Evolutionary conservation across 2,888 invertebrate species (phyloP), one percentile per base, ranked within the genome.

Genomic region (Neoascia interrupta): DNA sequence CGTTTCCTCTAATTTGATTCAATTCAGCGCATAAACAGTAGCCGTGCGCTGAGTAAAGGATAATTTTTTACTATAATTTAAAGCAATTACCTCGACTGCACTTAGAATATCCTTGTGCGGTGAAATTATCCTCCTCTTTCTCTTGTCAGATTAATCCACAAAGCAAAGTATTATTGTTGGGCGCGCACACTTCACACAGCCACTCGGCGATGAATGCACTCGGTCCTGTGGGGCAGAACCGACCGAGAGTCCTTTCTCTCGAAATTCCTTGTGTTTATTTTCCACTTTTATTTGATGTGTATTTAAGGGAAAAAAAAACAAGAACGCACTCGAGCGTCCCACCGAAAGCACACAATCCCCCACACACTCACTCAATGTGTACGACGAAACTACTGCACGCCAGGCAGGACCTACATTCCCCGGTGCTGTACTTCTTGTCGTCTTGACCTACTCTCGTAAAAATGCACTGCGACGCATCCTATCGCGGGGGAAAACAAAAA

Each of bases 371-470:
- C n/a, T n/a, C n/a, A n/a, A n/a, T n/a, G n/a, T n/a, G n/a, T n/a
- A n/a, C n/a, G n/a, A n/a, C n/a, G n/a, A n/a, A n/a, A n/a, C n/a
- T n/a, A n/a, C n/a, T n/a, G n/a, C n/a, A n/a, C n/a, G n/a, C n/a
- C n/a, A n/a, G 34, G 8, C 37, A 41, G 37, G 28, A 28, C 21
- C 43, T 39, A 66, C 16, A 41, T 45, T 63, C 41, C 49, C 56
- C 63, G 56, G 49, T 58, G 45, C 34, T n/a, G n/a, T n/a, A n/a
- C n/a, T n/a, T 47, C 31, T 39, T 13, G 11, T 60, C 60, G 72
- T 76, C 76, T 76, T 76, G 72, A 76, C 76, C 76, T 76, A 76
- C 76, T 76, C 72, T 54, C 54, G 64, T 36, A 31, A 53, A n/a
- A 64, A 47, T 72, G 72, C 76, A 76, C 58, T 28, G 36, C 76